Percentiles rank a stretch among this genome's conserved stretches.
Conservation (phyloP, 2,888 invertebrate species). For the Drosophila antonietae region DNA sequence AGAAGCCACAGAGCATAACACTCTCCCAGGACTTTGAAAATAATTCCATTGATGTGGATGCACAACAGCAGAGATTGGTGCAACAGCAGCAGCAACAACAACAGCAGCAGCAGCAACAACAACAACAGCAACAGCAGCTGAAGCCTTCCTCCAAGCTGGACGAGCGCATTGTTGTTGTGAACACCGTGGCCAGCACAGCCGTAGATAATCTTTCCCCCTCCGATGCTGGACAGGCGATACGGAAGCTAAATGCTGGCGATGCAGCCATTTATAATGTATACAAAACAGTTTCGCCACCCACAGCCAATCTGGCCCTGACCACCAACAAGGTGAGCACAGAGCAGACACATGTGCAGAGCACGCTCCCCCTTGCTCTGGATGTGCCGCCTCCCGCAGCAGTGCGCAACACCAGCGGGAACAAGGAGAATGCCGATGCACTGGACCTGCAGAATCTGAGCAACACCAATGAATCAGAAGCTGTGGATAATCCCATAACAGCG, state of each 20-base stretch:
- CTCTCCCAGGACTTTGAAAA: conserved; percentile 83
- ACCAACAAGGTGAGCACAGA: conserved; percentile 75
- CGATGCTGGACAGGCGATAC: conserved; percentile 61
- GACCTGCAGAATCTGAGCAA: conserved; percentile 83
- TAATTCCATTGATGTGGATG: conserved; percentile 83
- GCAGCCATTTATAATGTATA: conserved; percentile 75
- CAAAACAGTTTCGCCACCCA: conserved; percentile 79
- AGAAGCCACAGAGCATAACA: conserved; percentile 76
- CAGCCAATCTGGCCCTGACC: conserved; percentile 72
- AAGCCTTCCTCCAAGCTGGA: conserved; percentile 59
- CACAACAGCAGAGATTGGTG: conserved; percentile 56
- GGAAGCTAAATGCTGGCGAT: conserved; percentile 71
- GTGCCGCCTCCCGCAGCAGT: conserved; percentile 60
- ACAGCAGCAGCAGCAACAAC: conserved; percentile 26
- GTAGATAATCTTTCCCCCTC: conserved; percentile 58
- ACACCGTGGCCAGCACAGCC: conserved; percentile 69
- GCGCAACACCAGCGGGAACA: conserved; percentile 73
- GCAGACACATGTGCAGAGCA: conserved; percentile 51
- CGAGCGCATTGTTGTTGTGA: conserved; percentile 63
- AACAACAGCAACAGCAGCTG: conserved; percentile 36
- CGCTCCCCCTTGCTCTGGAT: conserved; percentile 61
- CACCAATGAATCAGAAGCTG: conserved; percentile 82
- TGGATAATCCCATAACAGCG: conserved; percentile 75
- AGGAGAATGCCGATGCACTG: conserved; percentile 70
- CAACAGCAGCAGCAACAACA: conserved; percentile 21